phyloP scores from a whole-genome alignment of 2,113 vertebrate genomes.

The Ibidorhyncha struthersii region DNA sequence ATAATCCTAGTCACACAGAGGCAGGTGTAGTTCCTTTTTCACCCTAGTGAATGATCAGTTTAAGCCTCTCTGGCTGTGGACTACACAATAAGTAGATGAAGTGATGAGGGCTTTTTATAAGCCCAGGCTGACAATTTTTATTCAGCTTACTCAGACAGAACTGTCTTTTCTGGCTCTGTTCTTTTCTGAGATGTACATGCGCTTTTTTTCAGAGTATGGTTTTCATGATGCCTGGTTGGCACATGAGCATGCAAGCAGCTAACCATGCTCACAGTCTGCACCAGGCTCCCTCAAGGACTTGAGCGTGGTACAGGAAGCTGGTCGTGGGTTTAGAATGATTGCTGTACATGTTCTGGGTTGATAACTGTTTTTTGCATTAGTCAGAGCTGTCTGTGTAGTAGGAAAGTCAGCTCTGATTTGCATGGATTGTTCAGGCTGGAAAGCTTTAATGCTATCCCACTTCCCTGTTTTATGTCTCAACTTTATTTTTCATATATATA shows the following conservation, averaged over 20 bases:
- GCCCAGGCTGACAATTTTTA: not conserved
- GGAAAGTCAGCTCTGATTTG: not conserved
- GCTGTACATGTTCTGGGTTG: rapidly evolving
- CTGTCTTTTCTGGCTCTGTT: not conserved
- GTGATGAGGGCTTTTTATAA: not conserved
- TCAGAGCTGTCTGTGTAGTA: not conserved
- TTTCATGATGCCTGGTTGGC: not conserved
- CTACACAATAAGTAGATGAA: not conserved
- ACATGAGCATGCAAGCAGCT: not conserved
- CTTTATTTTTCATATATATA: not conserved
- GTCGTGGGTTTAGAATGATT: not conserved
- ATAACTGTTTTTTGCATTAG: not conserved
- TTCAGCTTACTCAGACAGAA: not conserved
- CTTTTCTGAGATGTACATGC: not conserved
- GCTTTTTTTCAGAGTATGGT: not conserved
- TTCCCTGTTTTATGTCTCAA: not conserved
- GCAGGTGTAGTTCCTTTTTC: not conserved
- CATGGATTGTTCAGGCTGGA: not conserved
- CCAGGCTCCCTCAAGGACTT: not conserved
- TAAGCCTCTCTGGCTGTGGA: not conserved
- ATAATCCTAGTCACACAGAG: not conserved
- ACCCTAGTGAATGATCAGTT: too few relatives aligned
- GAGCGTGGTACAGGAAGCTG: not conserved
- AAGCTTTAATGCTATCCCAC: not conserved
- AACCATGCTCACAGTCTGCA: not conserved